phyloP scores from a whole-genome alignment of 2,888 invertebrate species.

The Autographa pulchrina region DNA sequence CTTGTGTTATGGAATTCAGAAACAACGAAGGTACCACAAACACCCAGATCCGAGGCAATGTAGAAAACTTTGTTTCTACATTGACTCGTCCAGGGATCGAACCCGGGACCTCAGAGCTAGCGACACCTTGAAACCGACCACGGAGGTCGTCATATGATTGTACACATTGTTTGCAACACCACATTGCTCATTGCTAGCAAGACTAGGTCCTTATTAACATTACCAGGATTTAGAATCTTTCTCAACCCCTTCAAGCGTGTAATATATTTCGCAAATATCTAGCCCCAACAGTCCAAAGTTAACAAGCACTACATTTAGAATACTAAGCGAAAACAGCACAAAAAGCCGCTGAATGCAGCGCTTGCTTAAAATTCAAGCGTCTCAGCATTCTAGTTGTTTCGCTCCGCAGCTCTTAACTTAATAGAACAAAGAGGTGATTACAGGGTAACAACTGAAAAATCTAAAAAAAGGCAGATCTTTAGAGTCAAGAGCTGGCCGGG shows the following conservation, averaged over 20 bases:
- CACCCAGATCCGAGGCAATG: too few relatives aligned
- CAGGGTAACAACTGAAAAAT: constrained; percentile 45
- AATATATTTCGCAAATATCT: constrained; percentile 37
- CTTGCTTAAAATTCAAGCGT: constrained; percentile 42
- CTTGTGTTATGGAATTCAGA: too few relatives aligned
- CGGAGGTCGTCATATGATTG: too few relatives aligned
- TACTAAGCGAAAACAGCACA: constrained; percentile 38
- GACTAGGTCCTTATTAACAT: too few relatives aligned
- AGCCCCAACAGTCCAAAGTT: constrained; percentile 33
- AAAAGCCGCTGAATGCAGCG: constrained; percentile 16
- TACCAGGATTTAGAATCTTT: constrained; percentile 18
- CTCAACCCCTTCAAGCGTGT: constrained; percentile 37
- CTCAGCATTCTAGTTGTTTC: constrained; percentile 27
- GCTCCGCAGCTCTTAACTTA: constrained; percentile 39
- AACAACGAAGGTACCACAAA: too few relatives aligned
- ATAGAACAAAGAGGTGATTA: constrained; percentile 54
- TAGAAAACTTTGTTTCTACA: too few relatives aligned
- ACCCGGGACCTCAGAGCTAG: too few relatives aligned
- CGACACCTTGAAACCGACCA: too few relatives aligned
- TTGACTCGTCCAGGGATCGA: too few relatives aligned
- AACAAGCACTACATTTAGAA: constrained; percentile 46
- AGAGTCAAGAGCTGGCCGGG: constrained; percentile 51
- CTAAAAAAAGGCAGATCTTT: constrained; percentile 38
- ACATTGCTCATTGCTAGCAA: too few relatives aligned
- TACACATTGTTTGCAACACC: too few relatives aligned